A percentile compares a stretch with the other conserved stretches of the same genome.
These are phyloP conservation scores for Phyllotreta cruciferae DNA, from an alignment of 2,888 invertebrate species.

Conservation along the genomic window DNA sequence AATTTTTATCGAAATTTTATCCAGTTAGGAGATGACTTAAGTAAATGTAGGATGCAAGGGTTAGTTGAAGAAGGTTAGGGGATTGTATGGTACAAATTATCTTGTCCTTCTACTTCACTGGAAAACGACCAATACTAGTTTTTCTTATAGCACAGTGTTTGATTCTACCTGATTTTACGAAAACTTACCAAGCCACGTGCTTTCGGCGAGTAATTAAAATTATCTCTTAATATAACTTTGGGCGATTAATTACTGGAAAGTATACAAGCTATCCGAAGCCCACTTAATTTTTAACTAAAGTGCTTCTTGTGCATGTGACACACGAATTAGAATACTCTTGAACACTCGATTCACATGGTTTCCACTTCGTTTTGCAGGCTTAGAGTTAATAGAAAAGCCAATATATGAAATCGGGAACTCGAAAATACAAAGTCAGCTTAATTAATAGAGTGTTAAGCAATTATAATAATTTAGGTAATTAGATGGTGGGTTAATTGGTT, in stretches of 20 bases:
- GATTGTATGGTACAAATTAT: no score
- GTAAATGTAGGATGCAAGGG: no score
- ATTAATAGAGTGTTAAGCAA: no score
- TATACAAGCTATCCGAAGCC: constrained; percentile 18
- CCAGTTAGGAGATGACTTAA: background rate
- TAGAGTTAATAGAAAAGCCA: constrained; percentile 8
- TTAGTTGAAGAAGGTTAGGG: no score
- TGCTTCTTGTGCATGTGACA: constrained; percentile 35
- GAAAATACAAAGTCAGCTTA: no score
- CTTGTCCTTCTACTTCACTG: no score
- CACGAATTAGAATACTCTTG: constrained; percentile 16
- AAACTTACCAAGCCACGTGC: background rate
- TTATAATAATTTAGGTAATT: no score
- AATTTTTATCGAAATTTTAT: constrained; percentile 5
- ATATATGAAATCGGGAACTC: background rate
- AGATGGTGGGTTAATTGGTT: no score
- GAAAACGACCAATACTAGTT: background rate
- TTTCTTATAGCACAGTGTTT: constrained; percentile 3
- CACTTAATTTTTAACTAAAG: constrained; percentile 15
- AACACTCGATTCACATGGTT: background rate
- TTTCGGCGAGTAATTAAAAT: constrained; percentile 1
- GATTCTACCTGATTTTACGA: constrained; percentile 19
- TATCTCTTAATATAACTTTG: no score
- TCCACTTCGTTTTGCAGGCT: constrained; percentile 2
- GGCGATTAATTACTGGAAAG: background rate